A percentile compares a stretch with the other conserved stretches of the same genome.
Evolutionary conservation across 2,888 invertebrate genomes (phyloP).

Genomic region (Lepas anatifera): DNA sequence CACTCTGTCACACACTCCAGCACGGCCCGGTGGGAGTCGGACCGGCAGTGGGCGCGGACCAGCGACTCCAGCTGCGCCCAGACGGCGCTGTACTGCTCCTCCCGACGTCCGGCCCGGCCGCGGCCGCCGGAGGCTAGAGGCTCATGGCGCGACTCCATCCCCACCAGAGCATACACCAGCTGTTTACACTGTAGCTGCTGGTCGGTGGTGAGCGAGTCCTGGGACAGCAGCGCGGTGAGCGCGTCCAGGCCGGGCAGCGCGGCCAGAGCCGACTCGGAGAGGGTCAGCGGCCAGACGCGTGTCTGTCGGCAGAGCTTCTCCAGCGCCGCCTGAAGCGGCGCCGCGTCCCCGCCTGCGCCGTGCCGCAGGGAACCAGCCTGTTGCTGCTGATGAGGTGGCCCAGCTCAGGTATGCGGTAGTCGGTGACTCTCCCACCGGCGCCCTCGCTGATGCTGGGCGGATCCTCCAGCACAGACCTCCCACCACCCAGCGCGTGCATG

Average conservation of each 20-base stretch:
- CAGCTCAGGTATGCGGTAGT: constrained; percentile 66
- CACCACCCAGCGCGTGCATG: constrained; percentile 77
- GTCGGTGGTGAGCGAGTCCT: constrained; percentile 69
- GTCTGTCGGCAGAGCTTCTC: constrained; percentile 60
- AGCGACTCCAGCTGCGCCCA: constrained; percentile 82
- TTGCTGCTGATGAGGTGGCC: constrained; percentile 77
- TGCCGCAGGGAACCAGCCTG: constrained; percentile 60
- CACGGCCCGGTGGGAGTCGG: constrained; percentile 62
- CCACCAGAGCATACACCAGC: constrained; percentile 65
- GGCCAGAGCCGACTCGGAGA: constrained; percentile 76
- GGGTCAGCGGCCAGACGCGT: constrained; percentile 66
- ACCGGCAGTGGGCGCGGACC: constrained; percentile 61
- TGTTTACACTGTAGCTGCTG: constrained; percentile 77
- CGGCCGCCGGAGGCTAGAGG: constrained; percentile 47
- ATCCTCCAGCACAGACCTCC: constrained; percentile 77
- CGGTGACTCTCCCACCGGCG: constrained; percentile 82
- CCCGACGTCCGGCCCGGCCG: constrained; percentile 35
- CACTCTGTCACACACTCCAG: constrained; percentile 70
- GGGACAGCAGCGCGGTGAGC: constrained; percentile 60
- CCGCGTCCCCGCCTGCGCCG: constrained; percentile 42
- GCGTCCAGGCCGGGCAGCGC: constrained; percentile 73
- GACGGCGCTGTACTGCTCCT: constrained; percentile 81
- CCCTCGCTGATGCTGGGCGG: constrained; percentile 92
- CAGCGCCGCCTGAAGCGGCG: constrained; percentile 27
- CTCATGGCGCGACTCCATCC: constrained; percentile 71